Percentiles rank a stretch among this genome's conserved stretches.
These are phyloP conservation scores for Nesogale talazaci DNA, from an alignment of 2,113 vertebrate genomes.

Conservation along the genomic window DNA sequence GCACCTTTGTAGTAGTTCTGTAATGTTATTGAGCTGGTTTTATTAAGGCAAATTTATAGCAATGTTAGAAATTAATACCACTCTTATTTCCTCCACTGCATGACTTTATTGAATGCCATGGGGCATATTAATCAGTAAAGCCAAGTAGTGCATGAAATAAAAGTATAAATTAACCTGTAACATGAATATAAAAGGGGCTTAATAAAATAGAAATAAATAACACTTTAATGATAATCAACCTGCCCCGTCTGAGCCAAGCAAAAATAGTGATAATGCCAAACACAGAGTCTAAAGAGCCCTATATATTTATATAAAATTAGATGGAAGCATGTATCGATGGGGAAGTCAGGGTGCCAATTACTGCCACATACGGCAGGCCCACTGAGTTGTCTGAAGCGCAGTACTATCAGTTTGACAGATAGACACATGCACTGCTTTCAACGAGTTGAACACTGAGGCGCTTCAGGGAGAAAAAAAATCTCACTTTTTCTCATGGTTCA, in stretches of 20 bases:
- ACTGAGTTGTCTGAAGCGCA: background rate
- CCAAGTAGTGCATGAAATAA: conserved; percentile 92
- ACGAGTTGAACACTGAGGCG: background rate
- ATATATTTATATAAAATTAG: conserved; percentile 81
- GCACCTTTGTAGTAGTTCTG: conserved; percentile 86
- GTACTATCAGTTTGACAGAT: background rate
- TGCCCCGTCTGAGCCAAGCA: conserved; percentile 84
- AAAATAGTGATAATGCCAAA: conserved; percentile 83
- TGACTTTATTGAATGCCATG: conserved; percentile 92
- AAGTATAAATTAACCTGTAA: conserved; percentile 92
- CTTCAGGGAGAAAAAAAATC: background rate
- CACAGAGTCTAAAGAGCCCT: conserved; percentile 70
- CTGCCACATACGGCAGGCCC: background rate
- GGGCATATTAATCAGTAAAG: conserved; percentile 92
- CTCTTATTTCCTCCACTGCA: conserved; percentile 89
- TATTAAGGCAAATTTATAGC: conserved; percentile 92
- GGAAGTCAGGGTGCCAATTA: conserved; percentile 50
- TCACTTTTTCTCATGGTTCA: background rate
- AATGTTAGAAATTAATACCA: conserved; percentile 92
- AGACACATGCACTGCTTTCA: background rate
- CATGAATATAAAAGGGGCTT: conserved; percentile 89
- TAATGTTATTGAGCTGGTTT: conserved; percentile 88
- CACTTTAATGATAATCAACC: conserved; percentile 89
- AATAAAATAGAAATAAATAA: conserved; percentile 92
- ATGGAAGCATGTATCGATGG: conserved; percentile 60